Evolutionary conservation across 2,888 invertebrate genomes (phyloP), one percentile per base, ranked within the genome.

Genomic region (Meghimatium bilineatum): DNA sequence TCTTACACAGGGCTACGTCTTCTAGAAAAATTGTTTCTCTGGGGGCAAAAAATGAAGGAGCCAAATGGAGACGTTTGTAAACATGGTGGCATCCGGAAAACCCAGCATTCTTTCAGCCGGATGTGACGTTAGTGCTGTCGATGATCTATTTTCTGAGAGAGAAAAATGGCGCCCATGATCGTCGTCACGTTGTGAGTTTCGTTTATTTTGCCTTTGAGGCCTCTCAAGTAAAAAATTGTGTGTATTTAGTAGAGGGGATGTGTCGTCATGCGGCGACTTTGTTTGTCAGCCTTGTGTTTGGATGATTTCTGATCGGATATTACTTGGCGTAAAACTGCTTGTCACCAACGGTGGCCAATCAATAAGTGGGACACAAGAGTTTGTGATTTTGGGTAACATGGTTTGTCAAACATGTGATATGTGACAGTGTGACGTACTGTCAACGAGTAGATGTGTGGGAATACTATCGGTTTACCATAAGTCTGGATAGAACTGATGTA

Each of bases 31-130:
- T 77, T 78, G 83, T 83, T 78, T 77, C 83, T 83, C 83, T 71
- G 71, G 60, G 78, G 82, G 78, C 78, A 67, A 83, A 83, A 83
- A 83, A 83, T 83, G 83, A 78, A 83, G 83, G 83, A 76, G 83
- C 72, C 78, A 71, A 78, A 77, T 83, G 83, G 60, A 83, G 83
- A 78, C 78, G 83, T 83, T 83, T 78, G 83, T 83, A 76, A 83
- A 83, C 83, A 83, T 34, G 63, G 83, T 36, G 44, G 75, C 82
- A 82, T 82, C 82, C 82, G 75, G 75, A 76, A 49, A 69, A n/a
- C 71, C 74, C 81, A 36, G 81, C 74, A 44, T 81, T 81, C 72
- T 81, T 74, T 81, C 72, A 74, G 60, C 72, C 81, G 81, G 81
- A 81, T 36, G 81, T 81, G 81, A 81, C 81, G 81, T 81, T 81